A percentile compares a stretch with the other conserved stretches of the same genome.
These are phyloP conservation scores for Ctenoplectra terminalis DNA, from an alignment of 1,140 invertebrate species.

Conservation along the genomic window DNA sequence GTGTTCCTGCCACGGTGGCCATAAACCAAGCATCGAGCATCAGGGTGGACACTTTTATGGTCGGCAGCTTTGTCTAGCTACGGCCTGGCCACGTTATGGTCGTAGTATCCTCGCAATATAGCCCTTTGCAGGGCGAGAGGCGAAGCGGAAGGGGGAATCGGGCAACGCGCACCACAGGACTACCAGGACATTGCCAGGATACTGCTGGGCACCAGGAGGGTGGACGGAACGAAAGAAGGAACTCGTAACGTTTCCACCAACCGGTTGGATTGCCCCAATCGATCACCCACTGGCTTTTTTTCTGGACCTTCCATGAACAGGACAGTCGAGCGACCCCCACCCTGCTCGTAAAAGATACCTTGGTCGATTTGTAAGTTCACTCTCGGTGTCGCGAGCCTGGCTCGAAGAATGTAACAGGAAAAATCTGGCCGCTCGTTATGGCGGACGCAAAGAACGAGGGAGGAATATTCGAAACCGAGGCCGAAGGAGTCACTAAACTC, in stretches of 20 bases:
- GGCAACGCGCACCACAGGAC: conserved; percentile 11
- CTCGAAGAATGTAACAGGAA: conserved; percentile 11
- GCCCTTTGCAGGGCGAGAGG: conserved; percentile 13
- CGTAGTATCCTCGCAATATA: conserved; percentile 32
- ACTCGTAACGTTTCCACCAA: conserved; percentile 52
- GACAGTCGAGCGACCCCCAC: not conserved
- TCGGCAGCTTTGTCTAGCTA: conserved; percentile 69
- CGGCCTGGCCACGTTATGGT: conserved; percentile 49
- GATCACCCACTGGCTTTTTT: conserved; percentile 50
- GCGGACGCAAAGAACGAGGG: not conserved
- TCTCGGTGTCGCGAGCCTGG: not conserved
- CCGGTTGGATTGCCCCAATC: conserved; percentile 52
- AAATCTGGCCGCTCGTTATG: not conserved
- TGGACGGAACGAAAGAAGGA: conserved; percentile 44
- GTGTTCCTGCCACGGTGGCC: conserved; percentile 51
- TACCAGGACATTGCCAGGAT: conserved; percentile 13
- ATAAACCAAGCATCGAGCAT: conserved; percentile 64
- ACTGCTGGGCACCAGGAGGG: conserved; percentile 11
- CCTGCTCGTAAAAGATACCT: conserved; percentile 37
- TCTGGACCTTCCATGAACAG: conserved; percentile 30
- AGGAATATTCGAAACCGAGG: too few species aligned
- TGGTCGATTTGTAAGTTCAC: conserved; percentile 43
- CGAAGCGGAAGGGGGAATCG: not conserved
- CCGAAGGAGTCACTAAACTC: too few species aligned
- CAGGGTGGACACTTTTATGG: conserved; percentile 75